phyloP scores from a whole-genome alignment of 2,888 invertebrate species.

The Xestoiulus laeticollis region DNA sequence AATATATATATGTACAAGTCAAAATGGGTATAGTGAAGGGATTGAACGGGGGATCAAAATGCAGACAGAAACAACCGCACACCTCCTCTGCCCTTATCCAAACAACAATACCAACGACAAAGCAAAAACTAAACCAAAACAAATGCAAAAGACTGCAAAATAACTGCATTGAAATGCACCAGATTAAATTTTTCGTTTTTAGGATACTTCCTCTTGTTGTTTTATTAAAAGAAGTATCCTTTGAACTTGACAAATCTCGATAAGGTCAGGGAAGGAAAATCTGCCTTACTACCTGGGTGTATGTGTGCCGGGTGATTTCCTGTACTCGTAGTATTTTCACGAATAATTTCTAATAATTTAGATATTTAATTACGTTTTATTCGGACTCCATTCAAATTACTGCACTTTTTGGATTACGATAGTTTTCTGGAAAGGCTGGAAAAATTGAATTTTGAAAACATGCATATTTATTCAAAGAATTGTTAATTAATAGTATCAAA shows the following conservation, averaged over 20 bases:
- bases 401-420: not conserved
- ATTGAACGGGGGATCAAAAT: slow-evolving; percentile 46
- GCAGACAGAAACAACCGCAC: slow-evolving; percentile 51
- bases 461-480: not conserved
- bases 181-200: not conserved
- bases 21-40: slow-evolving; percentile 46
- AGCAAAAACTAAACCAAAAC: slow-evolving; percentile 42
- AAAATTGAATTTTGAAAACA: not conserved
- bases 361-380: not conserved
- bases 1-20: slow-evolving; percentile 47
- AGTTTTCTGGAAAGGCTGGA: not conserved
- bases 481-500: no score
- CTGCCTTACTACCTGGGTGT: not conserved
- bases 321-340: not conserved
- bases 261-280: slow-evolving; percentile 13
- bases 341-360: not conserved
- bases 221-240: not conserved
- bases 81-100: slow-evolving; percentile 52
- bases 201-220: not conserved
- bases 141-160: slow-evolving; percentile 47
- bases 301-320: not conserved
- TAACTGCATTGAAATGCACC: not conserved
- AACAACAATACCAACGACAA: slow-evolving; percentile 49
- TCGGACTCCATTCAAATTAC: not conserved
- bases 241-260: not conserved